Conservation (phyloP, 2,113 vertebrate species). For the Dicaeum eximium region DNA sequence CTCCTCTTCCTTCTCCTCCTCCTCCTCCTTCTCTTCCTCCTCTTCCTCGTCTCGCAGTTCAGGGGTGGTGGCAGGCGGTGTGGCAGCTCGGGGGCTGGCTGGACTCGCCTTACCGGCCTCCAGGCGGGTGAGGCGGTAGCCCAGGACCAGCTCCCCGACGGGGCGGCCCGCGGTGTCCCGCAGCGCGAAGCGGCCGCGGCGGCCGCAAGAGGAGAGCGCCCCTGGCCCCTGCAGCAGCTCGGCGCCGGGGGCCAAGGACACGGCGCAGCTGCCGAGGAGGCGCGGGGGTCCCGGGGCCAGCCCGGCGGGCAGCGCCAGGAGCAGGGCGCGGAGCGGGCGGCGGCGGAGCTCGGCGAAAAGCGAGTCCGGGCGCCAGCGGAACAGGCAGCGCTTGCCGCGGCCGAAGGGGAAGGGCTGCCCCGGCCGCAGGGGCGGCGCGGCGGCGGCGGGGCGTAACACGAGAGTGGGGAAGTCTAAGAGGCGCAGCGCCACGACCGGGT, state of each 20-base stretch:
- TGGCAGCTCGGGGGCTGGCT: background rate
- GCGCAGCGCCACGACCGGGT: constrained; percentile 77
- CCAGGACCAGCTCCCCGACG: constrained; percentile 75
- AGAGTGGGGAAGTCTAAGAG: constrained; percentile 86
- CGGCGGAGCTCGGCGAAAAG: background rate
- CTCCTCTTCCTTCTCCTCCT: background rate
- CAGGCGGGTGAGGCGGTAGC: constrained; percentile 78
- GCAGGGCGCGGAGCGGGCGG: constrained; percentile 72
- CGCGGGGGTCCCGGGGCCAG: background rate
- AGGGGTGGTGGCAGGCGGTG: background rate
- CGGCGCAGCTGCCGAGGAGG: constrained; percentile 72
- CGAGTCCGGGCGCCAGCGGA: constrained; percentile 42
- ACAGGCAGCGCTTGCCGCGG: constrained; percentile 86
- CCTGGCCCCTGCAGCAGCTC: constrained; percentile 37
- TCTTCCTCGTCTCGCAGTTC: background rate
- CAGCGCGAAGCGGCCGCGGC: constrained; percentile 62
- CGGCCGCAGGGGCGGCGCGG: background rate
- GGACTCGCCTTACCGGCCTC: background rate
- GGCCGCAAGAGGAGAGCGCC: constrained; percentile 52
- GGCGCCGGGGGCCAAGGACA: constrained; percentile 70
- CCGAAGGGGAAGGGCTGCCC: constrained; percentile 18
- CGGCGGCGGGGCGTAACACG: constrained; percentile 69
- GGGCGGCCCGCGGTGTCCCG: constrained; percentile 64
- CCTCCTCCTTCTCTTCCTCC: background rate
- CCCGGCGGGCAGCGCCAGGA: constrained; percentile 64